Conservation (phyloP, 2,888 invertebrate genomes). For the Scrobipalpa atriplicella region DNA sequence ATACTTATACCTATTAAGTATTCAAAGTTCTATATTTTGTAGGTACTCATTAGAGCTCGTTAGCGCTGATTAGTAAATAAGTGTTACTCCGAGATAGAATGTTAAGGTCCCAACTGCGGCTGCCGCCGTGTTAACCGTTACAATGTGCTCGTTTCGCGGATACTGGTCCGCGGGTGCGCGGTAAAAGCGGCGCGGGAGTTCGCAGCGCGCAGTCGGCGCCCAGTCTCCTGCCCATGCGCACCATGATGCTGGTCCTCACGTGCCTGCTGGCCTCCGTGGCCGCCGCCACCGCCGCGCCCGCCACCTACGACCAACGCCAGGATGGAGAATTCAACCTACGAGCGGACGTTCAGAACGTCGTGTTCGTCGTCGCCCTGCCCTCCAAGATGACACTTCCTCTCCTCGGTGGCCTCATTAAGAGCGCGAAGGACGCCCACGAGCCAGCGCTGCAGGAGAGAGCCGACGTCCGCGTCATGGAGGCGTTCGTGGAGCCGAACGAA, state of each 20-base stretch:
- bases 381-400: slow-evolving; percentile 50
- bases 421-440: slow-evolving; percentile 40
- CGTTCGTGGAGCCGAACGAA: slow-evolving; percentile 86
- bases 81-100: slow-evolving; percentile 39
- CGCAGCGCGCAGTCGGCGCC: slow-evolving; percentile 61
- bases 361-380: slow-evolving; percentile 86
- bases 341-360: slow-evolving; percentile 88
- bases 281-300: slow-evolving; percentile 64
- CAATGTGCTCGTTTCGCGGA: slow-evolving; percentile 73
- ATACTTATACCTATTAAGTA: not conserved
- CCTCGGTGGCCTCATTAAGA: slow-evolving; percentile 43
- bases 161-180: slow-evolving; percentile 71
- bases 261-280: slow-evolving; percentile 56
- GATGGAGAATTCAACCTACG: slow-evolving; percentile 89
- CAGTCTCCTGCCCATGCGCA: slow-evolving; percentile 61
- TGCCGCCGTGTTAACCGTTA: slow-evolving; percentile 76
- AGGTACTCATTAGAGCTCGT: slow-evolving; percentile 24
- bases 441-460: slow-evolving; percentile 64
- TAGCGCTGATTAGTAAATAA: slow-evolving; percentile 32
- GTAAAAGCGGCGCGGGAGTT: slow-evolving; percentile 74
- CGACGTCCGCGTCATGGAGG: slow-evolving; percentile 71
- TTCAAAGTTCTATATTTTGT: slow-evolving; percentile 28
- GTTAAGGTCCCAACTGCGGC: slow-evolving; percentile 48
- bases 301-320: slow-evolving; percentile 87
- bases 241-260: slow-evolving; percentile 65